Percentiles rank a stretch among this genome's conserved stretches.
Conservation (phyloP, 2,113 vertebrate genomes). For the Podarcis muralis region DNA sequence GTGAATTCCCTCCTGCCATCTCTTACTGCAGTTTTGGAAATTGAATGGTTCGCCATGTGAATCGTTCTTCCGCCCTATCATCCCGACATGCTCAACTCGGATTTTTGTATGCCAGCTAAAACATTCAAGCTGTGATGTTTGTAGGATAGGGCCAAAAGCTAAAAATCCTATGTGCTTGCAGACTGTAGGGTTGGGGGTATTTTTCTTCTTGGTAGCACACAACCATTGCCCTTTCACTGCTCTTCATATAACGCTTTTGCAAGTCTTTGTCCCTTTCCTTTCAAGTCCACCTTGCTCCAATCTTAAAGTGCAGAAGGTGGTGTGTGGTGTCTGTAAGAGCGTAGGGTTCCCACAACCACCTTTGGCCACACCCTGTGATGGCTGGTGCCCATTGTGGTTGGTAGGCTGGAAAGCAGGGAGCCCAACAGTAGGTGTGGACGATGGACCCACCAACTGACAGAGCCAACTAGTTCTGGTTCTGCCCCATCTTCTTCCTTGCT, state of each 20-base stretch:
- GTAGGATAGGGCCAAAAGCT: neutral
- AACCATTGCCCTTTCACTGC: neutral
- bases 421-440: no score
- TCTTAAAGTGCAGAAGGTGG: no score
- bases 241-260: neutral
- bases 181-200: neutral
- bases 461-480: no score
- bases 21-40: neutral
- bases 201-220: neutral
- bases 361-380: no score
- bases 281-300: no score
- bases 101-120: neutral
- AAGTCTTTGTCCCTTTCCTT: no score
- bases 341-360: no score
- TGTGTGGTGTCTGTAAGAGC: no score
- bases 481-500: no score
- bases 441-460: no score
- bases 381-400: no score
- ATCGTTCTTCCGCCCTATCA: neutral
- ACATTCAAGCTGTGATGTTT: neutral
- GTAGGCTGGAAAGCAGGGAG: no score
- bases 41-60: neutral
- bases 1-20: neutral
- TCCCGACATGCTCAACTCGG: neutral
- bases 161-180: neutral